These are phyloP conservation scores for Helobdella robusta DNA, from an alignment of 2,888 invertebrate genomes.

Conservation along the genomic window DNA sequence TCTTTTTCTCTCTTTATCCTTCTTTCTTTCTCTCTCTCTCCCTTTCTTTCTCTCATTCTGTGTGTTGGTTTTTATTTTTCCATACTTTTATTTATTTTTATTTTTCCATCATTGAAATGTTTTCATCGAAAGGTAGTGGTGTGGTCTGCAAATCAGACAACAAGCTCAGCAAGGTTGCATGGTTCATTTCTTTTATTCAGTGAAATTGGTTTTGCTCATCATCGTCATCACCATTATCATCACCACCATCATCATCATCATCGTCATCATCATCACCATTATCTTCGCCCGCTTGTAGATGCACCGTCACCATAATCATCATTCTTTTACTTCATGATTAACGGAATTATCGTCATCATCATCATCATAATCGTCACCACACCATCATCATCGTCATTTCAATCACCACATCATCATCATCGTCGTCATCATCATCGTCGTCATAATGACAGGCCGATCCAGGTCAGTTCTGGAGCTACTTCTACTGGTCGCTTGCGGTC, in stretches of 20 bases:
- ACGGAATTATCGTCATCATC: conserved; percentile 31
- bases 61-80: too few species aligned
- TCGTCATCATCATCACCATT: conserved; percentile 32
- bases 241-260: conserved; percentile 32
- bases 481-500: conserved; percentile 40
- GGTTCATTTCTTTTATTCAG: too few species aligned
- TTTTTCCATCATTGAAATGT: too few species aligned
- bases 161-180: conserved; percentile 26
- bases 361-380: conserved; percentile 33
- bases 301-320: conserved; percentile 31
- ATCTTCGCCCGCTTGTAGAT: too few species aligned
- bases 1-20: too few species aligned
- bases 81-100: too few species aligned
- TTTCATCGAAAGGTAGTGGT: too few species aligned
- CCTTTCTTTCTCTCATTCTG: too few species aligned
- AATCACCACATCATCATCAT: conserved; percentile 31
- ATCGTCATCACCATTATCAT: conserved; percentile 26
- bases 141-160: conserved; percentile 25
- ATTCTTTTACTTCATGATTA: conserved; percentile 31
- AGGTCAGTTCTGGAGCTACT: conserved; percentile 43
- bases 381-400: conserved; percentile 33
- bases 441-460: conserved; percentile 39
- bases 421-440: conserved; percentile 20
- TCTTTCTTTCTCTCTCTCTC: too few species aligned
- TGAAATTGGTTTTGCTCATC: too few species aligned